Evolutionary conservation across 2,888 invertebrate species (phyloP).

Genomic region (Saturnia pavonia): DNA sequence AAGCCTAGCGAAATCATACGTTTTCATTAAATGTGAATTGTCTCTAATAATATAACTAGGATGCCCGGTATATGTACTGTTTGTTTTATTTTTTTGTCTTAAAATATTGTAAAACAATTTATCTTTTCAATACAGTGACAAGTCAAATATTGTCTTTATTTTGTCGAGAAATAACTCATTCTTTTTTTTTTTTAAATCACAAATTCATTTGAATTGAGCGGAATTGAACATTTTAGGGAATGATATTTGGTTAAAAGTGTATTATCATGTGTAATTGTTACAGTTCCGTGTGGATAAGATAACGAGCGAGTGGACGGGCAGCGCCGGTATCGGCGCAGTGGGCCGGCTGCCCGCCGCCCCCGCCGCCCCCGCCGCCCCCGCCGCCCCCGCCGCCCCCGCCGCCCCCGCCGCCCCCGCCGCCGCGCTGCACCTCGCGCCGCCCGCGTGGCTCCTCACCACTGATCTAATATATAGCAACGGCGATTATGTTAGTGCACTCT

Average conservation of each 20-base stretch:
- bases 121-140: no score
- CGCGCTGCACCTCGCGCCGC: slow-evolving; percentile 89
- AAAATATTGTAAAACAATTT: no score
- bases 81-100: no score
- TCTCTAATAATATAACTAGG: neutral
- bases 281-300: slow-evolving; percentile 88
- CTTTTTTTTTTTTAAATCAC: no score
- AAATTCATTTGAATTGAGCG: no score
- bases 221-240: no score
- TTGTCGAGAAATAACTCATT: no score
- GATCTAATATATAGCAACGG: slow-evolving; percentile 93
- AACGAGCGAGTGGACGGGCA: slow-evolving; percentile 89
- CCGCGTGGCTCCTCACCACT: slow-evolving; percentile 91
- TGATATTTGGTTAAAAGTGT: no score
- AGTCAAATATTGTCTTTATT: no score
- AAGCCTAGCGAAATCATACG: neutral
- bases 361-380: slow-evolving; percentile 87
- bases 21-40: neutral
- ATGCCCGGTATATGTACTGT: neutral
- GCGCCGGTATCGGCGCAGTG: slow-evolving; percentile 89
- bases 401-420: no score
- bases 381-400: slow-evolving; percentile 91
- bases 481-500: slow-evolving; percentile 81
- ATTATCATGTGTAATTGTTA: slow-evolving; percentile 18
- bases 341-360: slow-evolving; percentile 87